Conservation (phyloP, 2,113 vertebrate species). For the Neolamprologus ventralis region DNA sequence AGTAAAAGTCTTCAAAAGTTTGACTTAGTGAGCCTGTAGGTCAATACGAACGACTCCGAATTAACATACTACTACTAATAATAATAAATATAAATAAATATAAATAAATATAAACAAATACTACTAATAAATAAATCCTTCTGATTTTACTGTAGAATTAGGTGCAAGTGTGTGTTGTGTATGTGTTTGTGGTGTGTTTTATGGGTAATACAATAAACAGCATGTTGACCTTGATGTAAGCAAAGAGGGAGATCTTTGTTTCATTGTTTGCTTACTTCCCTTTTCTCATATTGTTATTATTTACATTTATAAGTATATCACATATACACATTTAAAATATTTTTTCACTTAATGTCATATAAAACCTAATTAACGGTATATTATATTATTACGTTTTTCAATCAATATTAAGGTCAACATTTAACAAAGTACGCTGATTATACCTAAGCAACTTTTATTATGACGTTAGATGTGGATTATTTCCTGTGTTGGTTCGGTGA, state of each 20-base stretch:
- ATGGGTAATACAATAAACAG: background rate
- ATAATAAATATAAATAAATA: background rate
- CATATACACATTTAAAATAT: background rate
- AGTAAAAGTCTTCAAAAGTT: background rate
- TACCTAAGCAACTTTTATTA: background rate
- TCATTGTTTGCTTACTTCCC: background rate
- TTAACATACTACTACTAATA: accelerated
- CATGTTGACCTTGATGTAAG: background rate
- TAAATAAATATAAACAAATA: background rate
- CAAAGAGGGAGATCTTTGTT: background rate
- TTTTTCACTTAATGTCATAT: accelerated
- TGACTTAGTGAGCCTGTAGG: background rate
- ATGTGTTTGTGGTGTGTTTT: background rate
- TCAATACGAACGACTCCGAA: background rate
- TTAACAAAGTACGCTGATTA: background rate
- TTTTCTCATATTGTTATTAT: background rate
- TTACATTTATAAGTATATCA: background rate
- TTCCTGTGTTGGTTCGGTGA: background rate
- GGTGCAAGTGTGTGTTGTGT: accelerated
- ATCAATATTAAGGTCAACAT: accelerated
- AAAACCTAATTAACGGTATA: background rate
- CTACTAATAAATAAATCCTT: background rate
- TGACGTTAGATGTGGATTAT: background rate
- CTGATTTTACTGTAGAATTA: accelerated
- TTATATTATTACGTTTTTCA: too few species aligned